Evolutionary conservation across 2,113 vertebrate genomes (phyloP), one percentile per base, ranked within the genome.

Genomic region (Pteropus alecto): DNA sequence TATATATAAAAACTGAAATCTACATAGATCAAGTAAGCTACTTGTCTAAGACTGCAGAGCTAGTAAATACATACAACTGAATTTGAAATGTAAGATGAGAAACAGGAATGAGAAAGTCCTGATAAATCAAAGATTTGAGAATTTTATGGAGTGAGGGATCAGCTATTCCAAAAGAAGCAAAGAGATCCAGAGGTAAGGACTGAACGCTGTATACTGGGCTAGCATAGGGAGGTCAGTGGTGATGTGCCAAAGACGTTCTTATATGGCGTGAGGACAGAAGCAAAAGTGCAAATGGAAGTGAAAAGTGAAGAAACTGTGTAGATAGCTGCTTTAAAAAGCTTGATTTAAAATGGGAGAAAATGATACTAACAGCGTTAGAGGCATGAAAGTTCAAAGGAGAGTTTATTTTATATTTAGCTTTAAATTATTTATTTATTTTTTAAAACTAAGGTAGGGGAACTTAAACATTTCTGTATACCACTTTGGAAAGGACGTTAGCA

Each of bases 191-290:
- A 56, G 16, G 30, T 15, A n/a, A 67, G 24, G 28, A 41, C 30
- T 5, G 28, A 38, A 30, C 1, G 11, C 1, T 10, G 15, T 14
- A 16, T 18, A 30, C 4, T 60, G 24, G 6, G 30, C 67, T 61
- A 41, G 9, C n/a, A 26, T 12, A n/a, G 1, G 4, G 30, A 22
- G 9, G 19, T 26, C 4, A 1, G 13, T 12, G 9, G n/a, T 15
- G 26, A 67, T 5, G 65, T 21, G 35, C 1, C 35, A 58, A 33
- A 68, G 60, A 61, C 7, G 46, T 41, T 46, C 30, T 8, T 43
- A 30, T 15, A 12, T 21, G 51, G 12, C 33, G 22, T 38, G 41
- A 65, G 56, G n/a, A 67, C 33, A 78, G 26, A 87, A 14, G 58
- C 13, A 35, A 71, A 68, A 78, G 22, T 70, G 13, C 4, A 56